Base-by-base conservation (phyloP, 92 coral and sea anemone species). In the Paragorgia papillata region DNA sequence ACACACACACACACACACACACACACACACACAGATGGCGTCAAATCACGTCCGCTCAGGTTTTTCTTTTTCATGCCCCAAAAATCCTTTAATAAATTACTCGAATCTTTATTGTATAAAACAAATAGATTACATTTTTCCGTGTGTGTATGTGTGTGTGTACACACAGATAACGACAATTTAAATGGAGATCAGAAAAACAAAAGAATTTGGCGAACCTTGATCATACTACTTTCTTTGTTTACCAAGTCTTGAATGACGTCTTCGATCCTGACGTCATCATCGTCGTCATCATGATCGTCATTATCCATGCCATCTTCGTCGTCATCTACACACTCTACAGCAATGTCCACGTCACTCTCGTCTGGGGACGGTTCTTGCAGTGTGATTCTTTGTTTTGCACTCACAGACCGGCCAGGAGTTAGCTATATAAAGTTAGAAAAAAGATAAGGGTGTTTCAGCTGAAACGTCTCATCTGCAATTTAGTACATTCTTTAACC, bases 251-350 rank as follows among this genome's bases (percentile, higher is more conserved):
- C 79, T 26, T 44, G 50, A 69, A 50, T 12, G 59, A 53, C 85
- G 62, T 29, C 82, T 32, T 49, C 71, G 34, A 26, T 70, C 48
- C 81, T 35, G 43, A 58, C 62, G 33, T 84, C 81, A 53, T 32
- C 73, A n/a, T 67, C 81, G 34, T 80, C 56, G 30, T 20, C 48
- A 57, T 25, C 54, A 39, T 46, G 58, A 19, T 79, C 82, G 44
- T 35, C 79, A 8, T 78, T 46, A 59, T 22, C 44, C 41, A 74
- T 48, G 31, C 48, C n/a, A 57, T 44, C 75, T 30, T 48, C 89
- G 51, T 44, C 82, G 32, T 63, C 66, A 48, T 88, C 78, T 39
- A 40, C 66, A 25, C 40, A 44, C 39, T 43, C 75, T 17, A 51
- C 49, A 35, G 75, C 30, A 22, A 78, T 60, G 53, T 82, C 71